Conservation (phyloP, 1,140 invertebrate species). For the Plectus sambesii region DNA sequence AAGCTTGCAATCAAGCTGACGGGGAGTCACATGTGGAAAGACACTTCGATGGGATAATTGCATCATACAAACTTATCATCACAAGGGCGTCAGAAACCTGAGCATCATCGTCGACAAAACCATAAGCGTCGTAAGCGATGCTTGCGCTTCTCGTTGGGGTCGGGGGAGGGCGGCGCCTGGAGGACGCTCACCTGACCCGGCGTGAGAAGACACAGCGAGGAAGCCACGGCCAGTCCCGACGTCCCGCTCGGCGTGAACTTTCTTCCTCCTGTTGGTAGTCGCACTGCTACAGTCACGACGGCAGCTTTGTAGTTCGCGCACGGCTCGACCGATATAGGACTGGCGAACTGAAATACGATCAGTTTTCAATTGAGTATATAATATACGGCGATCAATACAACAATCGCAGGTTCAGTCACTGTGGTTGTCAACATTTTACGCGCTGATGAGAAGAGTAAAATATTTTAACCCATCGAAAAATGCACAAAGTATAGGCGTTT, state of each 20-base stretch:
- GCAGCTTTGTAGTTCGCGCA: slow-evolving; percentile 39
- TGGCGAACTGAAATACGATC: slow-evolving; percentile 23
- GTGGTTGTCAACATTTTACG: neutral
- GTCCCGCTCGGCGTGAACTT: slow-evolving; percentile 38
- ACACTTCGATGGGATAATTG: too few relatives aligned
- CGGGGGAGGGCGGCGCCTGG: slow-evolving; percentile 17
- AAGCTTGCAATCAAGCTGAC: too few relatives aligned
- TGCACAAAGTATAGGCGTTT: neutral
- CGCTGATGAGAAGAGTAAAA: neutral
- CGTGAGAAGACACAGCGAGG: slow-evolving; percentile 36
- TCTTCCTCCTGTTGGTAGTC: slow-evolving; percentile 38
- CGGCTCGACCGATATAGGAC: slow-evolving; percentile 42
- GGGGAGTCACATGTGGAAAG: too few relatives aligned
- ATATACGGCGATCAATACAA: too few relatives aligned
- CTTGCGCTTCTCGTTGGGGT: slow-evolving; percentile 21
- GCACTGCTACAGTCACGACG: slow-evolving; percentile 39
- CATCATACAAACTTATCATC: too few relatives aligned
- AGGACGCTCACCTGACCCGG: slow-evolving; percentile 35
- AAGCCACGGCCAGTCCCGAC: slow-evolving; percentile 41
- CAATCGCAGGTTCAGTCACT: neutral
- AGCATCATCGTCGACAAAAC: too few relatives aligned
- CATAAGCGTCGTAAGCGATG: slow-evolving; percentile 17
- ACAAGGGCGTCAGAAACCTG: too few relatives aligned
- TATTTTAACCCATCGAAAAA: too few relatives aligned
- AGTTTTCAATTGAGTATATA: neutral